Evolutionary conservation across 1,140 invertebrate genomes (phyloP).

Genomic region (Sarcophaga bullata): DNA sequence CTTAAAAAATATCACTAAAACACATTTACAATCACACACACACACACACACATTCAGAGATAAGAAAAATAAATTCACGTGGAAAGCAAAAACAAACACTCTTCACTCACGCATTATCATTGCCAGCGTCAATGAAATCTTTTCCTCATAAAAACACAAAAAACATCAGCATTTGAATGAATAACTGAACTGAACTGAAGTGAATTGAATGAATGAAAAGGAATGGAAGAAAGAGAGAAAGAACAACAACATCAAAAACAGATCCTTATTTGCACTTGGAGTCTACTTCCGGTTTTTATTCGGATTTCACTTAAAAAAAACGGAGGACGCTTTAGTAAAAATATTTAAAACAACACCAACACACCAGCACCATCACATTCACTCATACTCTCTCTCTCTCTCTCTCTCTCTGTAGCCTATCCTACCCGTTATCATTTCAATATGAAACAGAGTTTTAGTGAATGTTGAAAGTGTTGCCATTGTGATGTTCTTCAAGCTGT

Average conservation of each 20-base stretch:
- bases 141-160: not conserved
- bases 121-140: not conserved
- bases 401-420: too few species aligned
- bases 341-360: not conserved
- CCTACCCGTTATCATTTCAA: too few species aligned
- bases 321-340: not conserved
- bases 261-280: conserved; percentile 18
- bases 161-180: not conserved
- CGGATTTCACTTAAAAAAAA: not conserved
- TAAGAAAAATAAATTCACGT: too few species aligned
- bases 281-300: conserved; percentile 24
- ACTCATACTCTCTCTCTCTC: too few species aligned
- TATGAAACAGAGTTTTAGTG: too few species aligned
- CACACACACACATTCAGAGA: not conserved
- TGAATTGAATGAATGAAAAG: too few species aligned
- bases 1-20: not conserved
- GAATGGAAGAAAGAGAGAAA: not conserved
- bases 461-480: too few species aligned
- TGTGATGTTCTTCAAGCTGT: too few species aligned
- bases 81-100: too few species aligned
- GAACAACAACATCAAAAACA: not conserved
- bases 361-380: not conserved
- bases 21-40: not conserved
- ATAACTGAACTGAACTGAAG: too few species aligned
- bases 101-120: not conserved